Evolutionary conservation across 2,113 vertebrate species (phyloP).

Genomic region (Psilopsiagon aurifrons): DNA sequence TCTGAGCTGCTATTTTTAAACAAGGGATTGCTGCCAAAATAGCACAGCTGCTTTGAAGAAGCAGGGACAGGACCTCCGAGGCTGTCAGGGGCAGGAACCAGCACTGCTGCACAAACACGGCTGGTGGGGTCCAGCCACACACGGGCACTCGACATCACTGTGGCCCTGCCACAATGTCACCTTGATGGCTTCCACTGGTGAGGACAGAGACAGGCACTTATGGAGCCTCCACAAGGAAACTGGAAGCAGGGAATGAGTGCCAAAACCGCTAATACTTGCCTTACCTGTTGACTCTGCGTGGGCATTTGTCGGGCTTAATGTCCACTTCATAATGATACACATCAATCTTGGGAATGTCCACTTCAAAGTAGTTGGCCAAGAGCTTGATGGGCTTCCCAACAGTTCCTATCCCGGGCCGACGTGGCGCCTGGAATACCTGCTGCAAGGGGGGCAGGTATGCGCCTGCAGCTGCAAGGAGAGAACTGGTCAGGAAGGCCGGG

Average conservation of each 20-base stretch:
- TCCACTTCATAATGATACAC: conserved; percentile 99
- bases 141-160: accelerated
- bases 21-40: conserved; percentile 1
- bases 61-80: neutral
- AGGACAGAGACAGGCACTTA: neutral
- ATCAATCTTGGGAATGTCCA: conserved; percentile 99
- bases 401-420: conserved; percentile 96
- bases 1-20: conserved; percentile 57
- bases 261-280: conserved; percentile 60
- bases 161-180: neutral
- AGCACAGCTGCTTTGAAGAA: conserved; percentile 35
- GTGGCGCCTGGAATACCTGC: conserved; percentile 98
- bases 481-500: neutral
- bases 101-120: neutral
- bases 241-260: neutral
- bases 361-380: conserved; percentile 98
- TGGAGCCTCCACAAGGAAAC: neutral
- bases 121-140: neutral
- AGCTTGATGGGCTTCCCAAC: conserved; percentile 99
- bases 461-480: conserved; percentile 84
- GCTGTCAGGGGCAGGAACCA: neutral
- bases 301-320: conserved; percentile 99
- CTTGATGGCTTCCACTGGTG: neutral
- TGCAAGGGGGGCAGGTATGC: conserved; percentile 93
- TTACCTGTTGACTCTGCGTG: conserved; percentile 98